Conservation (phyloP, 2,113 vertebrate genomes). For the Chlorodrepanis virens region DNA sequence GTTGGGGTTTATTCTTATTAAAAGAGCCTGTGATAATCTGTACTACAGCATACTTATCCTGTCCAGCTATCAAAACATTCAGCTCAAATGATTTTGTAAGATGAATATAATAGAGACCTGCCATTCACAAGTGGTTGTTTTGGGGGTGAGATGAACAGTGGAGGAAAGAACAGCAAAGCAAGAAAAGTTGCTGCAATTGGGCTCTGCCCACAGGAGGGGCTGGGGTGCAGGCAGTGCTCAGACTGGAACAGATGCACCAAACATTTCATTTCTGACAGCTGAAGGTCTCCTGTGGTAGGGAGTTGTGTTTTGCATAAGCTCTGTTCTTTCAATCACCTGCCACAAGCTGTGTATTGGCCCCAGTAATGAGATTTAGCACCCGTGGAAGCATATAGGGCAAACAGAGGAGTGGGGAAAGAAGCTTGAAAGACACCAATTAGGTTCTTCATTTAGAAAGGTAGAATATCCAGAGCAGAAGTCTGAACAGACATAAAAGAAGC, state of each 20-base stretch:
- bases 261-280: background rate
- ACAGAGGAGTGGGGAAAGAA: background rate
- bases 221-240: background rate
- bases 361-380: background rate
- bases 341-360: background rate
- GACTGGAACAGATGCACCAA: background rate
- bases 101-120: background rate
- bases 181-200: background rate
- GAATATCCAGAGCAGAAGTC: background rate
- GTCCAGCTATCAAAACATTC: background rate
- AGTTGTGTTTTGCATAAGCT: background rate
- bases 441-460: background rate
- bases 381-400: background rate
- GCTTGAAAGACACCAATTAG: slow-evolving; percentile 1
- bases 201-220: background rate
- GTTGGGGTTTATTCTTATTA: background rate
- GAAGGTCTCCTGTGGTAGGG: background rate
- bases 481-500: slow-evolving; percentile 21
- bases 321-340: background rate
- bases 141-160: background rate
- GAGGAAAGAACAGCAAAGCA: background rate
- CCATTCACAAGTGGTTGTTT: background rate
- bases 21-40: background rate
- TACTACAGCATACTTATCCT: background rate
- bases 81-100: background rate